These are phyloP conservation scores for Mustela erminea DNA, from an alignment of 2,797 vertebrate species.

Conservation along the genomic window DNA sequence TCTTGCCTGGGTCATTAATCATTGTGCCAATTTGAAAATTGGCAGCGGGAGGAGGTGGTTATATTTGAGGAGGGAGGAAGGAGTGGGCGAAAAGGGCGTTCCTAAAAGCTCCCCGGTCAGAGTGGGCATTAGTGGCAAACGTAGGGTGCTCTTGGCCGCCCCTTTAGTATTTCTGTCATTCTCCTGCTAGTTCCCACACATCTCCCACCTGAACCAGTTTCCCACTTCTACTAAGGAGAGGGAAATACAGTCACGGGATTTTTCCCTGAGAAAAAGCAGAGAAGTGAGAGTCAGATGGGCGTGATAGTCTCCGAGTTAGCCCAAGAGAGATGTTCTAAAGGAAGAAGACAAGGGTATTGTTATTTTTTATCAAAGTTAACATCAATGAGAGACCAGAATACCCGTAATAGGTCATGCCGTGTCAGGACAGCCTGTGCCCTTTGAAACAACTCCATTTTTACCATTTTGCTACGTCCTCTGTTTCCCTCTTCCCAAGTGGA, in stretches of 20 bases:
- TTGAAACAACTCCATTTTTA: not conserved
- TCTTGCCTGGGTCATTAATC: conserved; percentile 81
- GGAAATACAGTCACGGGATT: not conserved
- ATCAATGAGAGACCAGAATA: not conserved
- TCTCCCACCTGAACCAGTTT: not conserved
- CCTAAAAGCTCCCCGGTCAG: not conserved
- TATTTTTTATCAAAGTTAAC: not conserved
- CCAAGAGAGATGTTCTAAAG: not conserved
- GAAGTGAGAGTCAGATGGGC: not conserved
- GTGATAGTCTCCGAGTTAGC: not conserved
- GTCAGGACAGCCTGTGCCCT: not conserved
- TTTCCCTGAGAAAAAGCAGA: not conserved
- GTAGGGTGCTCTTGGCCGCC: not conserved
- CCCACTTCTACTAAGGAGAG: not conserved
- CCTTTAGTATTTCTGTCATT: not conserved
- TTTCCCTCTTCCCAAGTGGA: not conserved
- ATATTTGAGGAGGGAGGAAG: conserved; percentile 76
- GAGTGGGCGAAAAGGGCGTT: conserved; percentile 57
- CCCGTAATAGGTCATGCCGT: not conserved
- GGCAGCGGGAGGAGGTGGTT: conserved; percentile 63
- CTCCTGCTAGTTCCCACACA: not conserved
- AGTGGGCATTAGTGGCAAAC: conserved; percentile 34
- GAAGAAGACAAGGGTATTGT: not conserved
- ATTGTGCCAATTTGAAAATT: conserved; percentile 76
- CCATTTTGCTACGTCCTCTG: not conserved